These are phyloP conservation scores for Cryptoblepharus egeriae DNA, from an alignment of 2,797 vertebrate species.

Conservation along the genomic window DNA sequence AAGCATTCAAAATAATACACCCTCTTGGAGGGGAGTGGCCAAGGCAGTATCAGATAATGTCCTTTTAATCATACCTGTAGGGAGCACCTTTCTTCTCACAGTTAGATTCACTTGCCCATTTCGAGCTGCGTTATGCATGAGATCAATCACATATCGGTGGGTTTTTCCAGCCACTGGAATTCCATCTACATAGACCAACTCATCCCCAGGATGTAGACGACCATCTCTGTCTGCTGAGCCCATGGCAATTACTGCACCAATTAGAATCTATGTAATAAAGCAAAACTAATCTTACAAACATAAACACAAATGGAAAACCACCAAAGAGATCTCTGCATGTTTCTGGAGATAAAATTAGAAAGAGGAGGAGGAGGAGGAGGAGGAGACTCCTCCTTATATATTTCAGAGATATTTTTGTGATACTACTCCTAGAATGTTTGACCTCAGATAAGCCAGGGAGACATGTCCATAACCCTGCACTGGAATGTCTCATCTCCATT, in stretches of 20 bases:
- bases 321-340: background rate
- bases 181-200: slow-evolving; percentile 94
- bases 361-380: background rate
- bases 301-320: background rate
- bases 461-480: background rate
- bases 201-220: slow-evolving; percentile 93
- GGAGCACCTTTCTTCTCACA: slow-evolving; percentile 90
- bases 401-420: background rate
- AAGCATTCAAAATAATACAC: no score
- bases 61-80: slow-evolving; percentile 78
- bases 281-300: slow-evolving; percentile 1
- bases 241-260: slow-evolving; percentile 97
- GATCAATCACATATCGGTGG: slow-evolving; percentile 96
- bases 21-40: no score
- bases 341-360: no score
- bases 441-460: background rate
- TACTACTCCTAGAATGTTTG: background rate
- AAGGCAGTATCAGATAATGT: no score
- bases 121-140: slow-evolving; percentile 96
- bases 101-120: slow-evolving; percentile 95
- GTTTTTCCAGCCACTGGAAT: slow-evolving; percentile 95
- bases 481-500: no score
- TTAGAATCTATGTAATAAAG: slow-evolving; percentile 85
- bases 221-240: slow-evolving; percentile 96
- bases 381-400: background rate